These are phyloP conservation scores for Drosophila histrio DNA, from an alignment of 2,888 invertebrate species.

Conservation along the genomic window DNA sequence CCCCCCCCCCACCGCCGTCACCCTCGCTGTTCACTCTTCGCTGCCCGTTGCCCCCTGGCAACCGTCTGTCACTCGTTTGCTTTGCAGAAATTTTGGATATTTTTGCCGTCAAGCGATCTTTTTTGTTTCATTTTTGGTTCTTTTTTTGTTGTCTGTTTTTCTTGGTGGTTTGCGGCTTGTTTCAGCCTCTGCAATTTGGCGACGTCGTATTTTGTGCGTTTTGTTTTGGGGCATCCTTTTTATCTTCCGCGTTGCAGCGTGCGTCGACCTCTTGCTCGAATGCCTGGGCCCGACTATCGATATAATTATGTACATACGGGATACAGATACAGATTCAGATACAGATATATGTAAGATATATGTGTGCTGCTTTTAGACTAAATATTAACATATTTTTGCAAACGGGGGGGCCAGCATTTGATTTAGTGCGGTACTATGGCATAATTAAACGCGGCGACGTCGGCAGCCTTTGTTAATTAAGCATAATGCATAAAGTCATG, in stretches of 20 bases:
- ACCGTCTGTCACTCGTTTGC: conserved; percentile 34
- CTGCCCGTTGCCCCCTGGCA: conserved; percentile 20
- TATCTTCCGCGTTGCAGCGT: conserved; percentile 77
- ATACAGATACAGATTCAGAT: not conserved
- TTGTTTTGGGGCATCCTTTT: conserved; percentile 74
- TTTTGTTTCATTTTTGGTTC: conserved; percentile 21
- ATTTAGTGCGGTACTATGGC: conserved; percentile 54
- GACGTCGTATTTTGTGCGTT: conserved; percentile 60
- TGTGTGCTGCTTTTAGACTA: conserved; percentile 29
- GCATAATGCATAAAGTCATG: conserved; percentile 72
- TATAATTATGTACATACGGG: conserved; percentile 54
- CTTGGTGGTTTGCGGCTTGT: conserved; percentile 22
- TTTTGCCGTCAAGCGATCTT: conserved; percentile 54
- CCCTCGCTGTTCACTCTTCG: conserved; percentile 8
- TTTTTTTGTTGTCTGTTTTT: conserved; percentile 15
- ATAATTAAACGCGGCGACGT: conserved; percentile 67
- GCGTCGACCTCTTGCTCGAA: conserved; percentile 53
- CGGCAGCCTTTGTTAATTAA: conserved; percentile 77
- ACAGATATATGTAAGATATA: conserved; percentile 6
- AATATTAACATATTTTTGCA: conserved; percentile 71
- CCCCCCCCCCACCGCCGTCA: not conserved
- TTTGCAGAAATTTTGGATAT: conserved; percentile 71
- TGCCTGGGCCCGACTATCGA: conserved; percentile 43
- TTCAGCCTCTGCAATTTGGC: conserved; percentile 65
- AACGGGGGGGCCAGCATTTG: conserved; percentile 56